Percentiles rank a stretch among this genome's conserved stretches.
phyloP scores from a whole-genome alignment of 2,888 invertebrate species.

The Catocala fraxini region DNA sequence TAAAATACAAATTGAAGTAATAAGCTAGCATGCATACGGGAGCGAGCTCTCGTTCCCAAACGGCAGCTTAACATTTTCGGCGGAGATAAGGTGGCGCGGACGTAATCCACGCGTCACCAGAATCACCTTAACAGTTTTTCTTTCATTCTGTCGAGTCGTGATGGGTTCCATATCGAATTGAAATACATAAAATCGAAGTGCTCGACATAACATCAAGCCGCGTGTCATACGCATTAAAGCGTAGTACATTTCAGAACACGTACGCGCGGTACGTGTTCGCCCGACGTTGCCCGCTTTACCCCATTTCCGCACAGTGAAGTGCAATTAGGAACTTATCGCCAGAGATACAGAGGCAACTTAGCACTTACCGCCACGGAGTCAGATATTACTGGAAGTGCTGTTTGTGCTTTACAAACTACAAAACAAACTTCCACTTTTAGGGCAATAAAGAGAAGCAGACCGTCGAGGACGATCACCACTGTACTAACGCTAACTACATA shows the following conservation, averaged over 20 bases:
- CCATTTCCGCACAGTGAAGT: constrained; percentile 76
- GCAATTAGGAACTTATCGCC: constrained; percentile 81
- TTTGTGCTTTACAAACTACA: constrained; percentile 36
- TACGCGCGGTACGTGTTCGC: constrained; percentile 67
- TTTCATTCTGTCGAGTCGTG: constrained; percentile 40
- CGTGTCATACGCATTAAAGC: constrained; percentile 63
- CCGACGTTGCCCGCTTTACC: constrained; percentile 67
- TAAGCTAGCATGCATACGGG: constrained; percentile 25
- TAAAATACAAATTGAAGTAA: constrained; percentile 40
- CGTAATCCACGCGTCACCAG: constrained; percentile 38
- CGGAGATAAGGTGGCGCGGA: constrained; percentile 29
- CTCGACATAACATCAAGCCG: constrained; percentile 57
- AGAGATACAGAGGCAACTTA: constrained; percentile 65
- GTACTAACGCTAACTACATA: constrained; percentile 5
- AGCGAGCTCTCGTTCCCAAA: constrained; percentile 26
- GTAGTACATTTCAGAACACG: constrained; percentile 75
- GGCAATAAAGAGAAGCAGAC: constrained; percentile 36
- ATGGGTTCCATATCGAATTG: constrained; percentile 56
- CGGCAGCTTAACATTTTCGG: constrained; percentile 35
- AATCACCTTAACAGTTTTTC: constrained; percentile 47
- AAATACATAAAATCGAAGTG: constrained; percentile 59
- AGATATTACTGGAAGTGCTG: constrained; percentile 49
- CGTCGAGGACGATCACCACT: constrained; percentile 22
- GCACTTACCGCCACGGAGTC: constrained; percentile 54
- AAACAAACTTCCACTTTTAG: constrained; percentile 35